Evolutionary conservation across 30 jellyfish, hydroid and myxozoan genomes (phyloP).

Genomic region (Turritopsis rubra): DNA sequence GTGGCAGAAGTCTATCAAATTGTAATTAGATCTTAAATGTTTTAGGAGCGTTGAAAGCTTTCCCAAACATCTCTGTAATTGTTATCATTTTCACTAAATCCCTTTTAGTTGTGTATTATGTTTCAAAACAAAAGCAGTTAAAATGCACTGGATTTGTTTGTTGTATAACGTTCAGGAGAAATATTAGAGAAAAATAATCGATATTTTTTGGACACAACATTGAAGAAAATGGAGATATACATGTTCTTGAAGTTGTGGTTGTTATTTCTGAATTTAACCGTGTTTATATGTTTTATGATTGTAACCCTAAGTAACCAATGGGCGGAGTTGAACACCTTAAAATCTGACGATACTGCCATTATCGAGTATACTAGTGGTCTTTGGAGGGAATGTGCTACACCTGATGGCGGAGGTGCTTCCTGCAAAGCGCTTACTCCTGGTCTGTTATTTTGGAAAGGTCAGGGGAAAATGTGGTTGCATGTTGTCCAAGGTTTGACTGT

Average conservation of each 20-base stretch:
- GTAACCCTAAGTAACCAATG: not conserved
- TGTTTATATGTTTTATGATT: not conserved
- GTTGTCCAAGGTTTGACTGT: not conserved
- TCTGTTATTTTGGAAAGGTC: not conserved
- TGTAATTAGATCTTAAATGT: too few relatives aligned
- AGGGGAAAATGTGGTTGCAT: not conserved
- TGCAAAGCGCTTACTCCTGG: not conserved
- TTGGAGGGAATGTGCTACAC: not conserved
- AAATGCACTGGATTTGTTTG: not conserved
- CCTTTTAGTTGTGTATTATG: not conserved
- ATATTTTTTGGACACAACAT: not conserved
- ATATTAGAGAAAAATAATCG: not conserved
- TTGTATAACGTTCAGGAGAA: too few relatives aligned
- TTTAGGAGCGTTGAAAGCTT: not conserved
- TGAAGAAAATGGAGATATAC: not conserved
- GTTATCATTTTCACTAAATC: not conserved
- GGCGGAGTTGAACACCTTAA: not conserved
- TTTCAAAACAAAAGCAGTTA: not conserved
- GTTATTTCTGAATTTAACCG: not conserved
- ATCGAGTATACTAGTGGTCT: not conserved
- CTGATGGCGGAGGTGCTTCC: not conserved
- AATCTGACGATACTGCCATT: not conserved
- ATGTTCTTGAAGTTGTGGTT: not conserved
- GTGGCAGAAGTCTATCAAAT: not conserved
- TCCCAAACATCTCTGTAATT: not conserved